Evolutionary conservation across 37 sponge, comb jelly and placozoan genomes (phyloP), one percentile per base, ranked within the genome.

Genomic region (Eunapius fragilis): DNA sequence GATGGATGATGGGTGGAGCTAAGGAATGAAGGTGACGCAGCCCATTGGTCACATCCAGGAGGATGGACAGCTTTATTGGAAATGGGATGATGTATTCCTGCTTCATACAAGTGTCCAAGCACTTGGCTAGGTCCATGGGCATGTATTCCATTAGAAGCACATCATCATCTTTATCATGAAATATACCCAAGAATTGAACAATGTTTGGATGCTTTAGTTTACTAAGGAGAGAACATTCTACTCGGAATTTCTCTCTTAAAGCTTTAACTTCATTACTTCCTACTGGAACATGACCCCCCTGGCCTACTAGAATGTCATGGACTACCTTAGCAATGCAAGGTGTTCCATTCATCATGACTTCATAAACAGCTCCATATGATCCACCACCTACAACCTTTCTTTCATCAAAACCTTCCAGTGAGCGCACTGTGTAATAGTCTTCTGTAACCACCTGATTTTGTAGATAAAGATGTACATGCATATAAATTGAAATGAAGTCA

Each of bases 251-350:
- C 2, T 70, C 49, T 71, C 82, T 14, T 27, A 82, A 48, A 10
- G 74, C 28, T 17, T n/a, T 25, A 31, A 36, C 31, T 26, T 50
- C 37, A n/a, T 0, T 2, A 24, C 9, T 33, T 37, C 24, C 31
- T 23, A 26, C 37, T 23, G 31, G 81, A 2, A 14, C 5, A 58
- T 78, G 24, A 10, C 58, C 58, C 14, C 58, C 17, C 14, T 19
- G 22, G 23, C 78, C 71, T 31, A 87, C 69, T n/a, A 77, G 72
- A 2, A 88, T 71, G 17, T 82, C 83, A 78, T 82, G 88, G 35
- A 88, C 83, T 50, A 68, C 73, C 76, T 88, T 88, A 27, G 88
- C 88, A 7, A 83, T 83, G 69, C 88, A 88, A 3, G 77, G 31
- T 12, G 70, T 77, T 31, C 88, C 88, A 70, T 83, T 81, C 76